Evolutionary conservation across 2,888 invertebrate genomes (phyloP).

Genomic region (Heliconius charithonia): DNA sequence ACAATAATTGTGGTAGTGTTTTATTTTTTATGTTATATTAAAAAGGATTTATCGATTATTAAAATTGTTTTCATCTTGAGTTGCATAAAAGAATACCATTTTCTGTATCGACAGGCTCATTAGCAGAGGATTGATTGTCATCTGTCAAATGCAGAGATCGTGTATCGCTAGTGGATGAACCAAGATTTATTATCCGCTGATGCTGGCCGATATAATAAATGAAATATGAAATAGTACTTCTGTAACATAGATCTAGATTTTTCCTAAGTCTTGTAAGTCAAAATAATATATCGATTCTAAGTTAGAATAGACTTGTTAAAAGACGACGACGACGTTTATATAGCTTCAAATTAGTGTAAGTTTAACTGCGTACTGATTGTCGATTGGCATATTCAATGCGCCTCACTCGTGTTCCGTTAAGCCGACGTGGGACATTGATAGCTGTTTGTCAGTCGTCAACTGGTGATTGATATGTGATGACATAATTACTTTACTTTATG

Average conservation of each 20-base stretch:
- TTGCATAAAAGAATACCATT: slow-evolving; percentile 7
- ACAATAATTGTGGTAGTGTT: background rate
- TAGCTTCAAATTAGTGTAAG: slow-evolving; percentile 53
- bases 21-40: background rate
- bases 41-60: background rate
- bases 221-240: slow-evolving; percentile 8
- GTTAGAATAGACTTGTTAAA: background rate
- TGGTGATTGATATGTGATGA: slow-evolving; percentile 68
- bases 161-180: slow-evolving; percentile 25
- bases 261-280: background rate
- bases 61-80: slow-evolving; percentile 1
- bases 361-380: slow-evolving; percentile 67
- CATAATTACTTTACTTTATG: slow-evolving; percentile 60
- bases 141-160: slow-evolving; percentile 33
- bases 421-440: slow-evolving; percentile 70
- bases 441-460: slow-evolving; percentile 72
- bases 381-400: slow-evolving; percentile 60
- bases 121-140: slow-evolving; percentile 35
- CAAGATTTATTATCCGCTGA: slow-evolving; percentile 27
- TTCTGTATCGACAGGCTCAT: slow-evolving; percentile 34
- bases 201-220: slow-evolving; percentile 16
- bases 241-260: background rate
- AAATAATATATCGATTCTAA: background rate
- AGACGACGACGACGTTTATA: background rate
- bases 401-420: slow-evolving; percentile 58